Conservation (phyloP, 1,140 invertebrate genomes). For the Lepeophtheirus salmonis region DNA sequence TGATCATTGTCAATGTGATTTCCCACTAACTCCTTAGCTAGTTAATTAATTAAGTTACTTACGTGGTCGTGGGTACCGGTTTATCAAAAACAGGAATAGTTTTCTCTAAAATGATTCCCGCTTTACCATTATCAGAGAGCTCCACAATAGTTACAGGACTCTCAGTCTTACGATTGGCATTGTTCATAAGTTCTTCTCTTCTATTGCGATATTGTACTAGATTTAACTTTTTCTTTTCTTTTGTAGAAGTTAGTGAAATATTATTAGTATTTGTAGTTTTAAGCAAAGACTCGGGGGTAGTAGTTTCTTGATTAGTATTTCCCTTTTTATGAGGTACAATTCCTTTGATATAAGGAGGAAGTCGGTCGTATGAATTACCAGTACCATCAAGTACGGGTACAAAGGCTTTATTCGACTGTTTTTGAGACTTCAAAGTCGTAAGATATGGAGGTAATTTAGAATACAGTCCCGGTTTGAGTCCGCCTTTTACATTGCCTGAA, state of each 20-base stretch:
- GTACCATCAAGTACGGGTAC: constrained; percentile 21
- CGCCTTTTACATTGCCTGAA: constrained; percentile 25
- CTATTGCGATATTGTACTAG: constrained; percentile 32
- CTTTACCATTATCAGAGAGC: constrained; percentile 7
- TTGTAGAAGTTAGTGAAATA: neutral
- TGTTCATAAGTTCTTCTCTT: constrained; percentile 22
- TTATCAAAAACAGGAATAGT: neutral
- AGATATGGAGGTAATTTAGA: constrained; percentile 23
- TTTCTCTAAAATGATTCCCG: neutral
- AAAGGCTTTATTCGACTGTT: constrained; percentile 1
- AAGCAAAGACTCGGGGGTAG: neutral
- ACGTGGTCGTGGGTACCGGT: too few relatives aligned
- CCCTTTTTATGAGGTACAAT: constrained; percentile 16
- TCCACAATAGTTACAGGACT: neutral
- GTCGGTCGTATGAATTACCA: constrained; percentile 23
- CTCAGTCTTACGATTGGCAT: constrained; percentile 21
- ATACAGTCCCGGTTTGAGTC: constrained; percentile 20
- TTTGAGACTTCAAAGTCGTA: constrained; percentile 16
- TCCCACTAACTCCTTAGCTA: too few relatives aligned
- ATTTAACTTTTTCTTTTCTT: constrained; percentile 29
- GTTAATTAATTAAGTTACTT: too few relatives aligned
- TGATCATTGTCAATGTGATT: too few relatives aligned
- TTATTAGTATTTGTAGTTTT: too few relatives aligned
- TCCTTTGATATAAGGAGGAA: constrained; percentile 17
- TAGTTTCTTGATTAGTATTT: neutral